Percentiles rank a stretch among this genome's conserved stretches.
phyloP scores from a whole-genome alignment of 2,888 invertebrate genomes.

The Megalurothrips usitatus region DNA sequence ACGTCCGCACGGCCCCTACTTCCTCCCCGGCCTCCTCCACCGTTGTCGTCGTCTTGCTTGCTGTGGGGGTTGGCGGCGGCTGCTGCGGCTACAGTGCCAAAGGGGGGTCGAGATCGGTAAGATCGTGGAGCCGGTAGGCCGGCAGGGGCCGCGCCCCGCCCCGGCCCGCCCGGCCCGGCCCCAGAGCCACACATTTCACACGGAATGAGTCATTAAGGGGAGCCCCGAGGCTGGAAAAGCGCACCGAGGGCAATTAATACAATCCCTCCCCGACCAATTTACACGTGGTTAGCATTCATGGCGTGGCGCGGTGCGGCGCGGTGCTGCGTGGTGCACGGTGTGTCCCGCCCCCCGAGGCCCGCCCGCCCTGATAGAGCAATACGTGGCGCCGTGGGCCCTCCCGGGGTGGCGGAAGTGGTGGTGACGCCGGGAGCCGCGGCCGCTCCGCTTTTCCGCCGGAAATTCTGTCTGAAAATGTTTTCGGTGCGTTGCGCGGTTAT shows the following conservation, averaged over 20 bases:
- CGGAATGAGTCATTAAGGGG: slow-evolving; percentile 2
- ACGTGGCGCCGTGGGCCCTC: not conserved
- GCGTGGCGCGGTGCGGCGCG: not conserved
- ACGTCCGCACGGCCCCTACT: too few relatives aligned
- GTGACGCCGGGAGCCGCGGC: too few relatives aligned
- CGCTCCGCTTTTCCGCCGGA: too few relatives aligned
- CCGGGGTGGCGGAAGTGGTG: too few relatives aligned
- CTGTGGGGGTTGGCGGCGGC: too few relatives aligned
- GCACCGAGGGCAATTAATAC: slow-evolving; percentile 11
- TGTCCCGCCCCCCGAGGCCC: not conserved
- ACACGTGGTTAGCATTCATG: slow-evolving; percentile 24
- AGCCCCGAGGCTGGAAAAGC: not conserved
- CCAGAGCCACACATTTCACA: not conserved
- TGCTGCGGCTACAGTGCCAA: too few relatives aligned
- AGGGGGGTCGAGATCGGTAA: too few relatives aligned
- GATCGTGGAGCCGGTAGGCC: too few relatives aligned
- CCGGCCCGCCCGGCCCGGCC: not conserved
- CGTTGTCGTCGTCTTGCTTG: too few relatives aligned
- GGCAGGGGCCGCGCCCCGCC: not conserved
- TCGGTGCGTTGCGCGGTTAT: too few relatives aligned
- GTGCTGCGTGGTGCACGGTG: not conserved
- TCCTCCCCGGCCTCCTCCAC: too few relatives aligned
- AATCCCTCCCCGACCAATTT: slow-evolving; percentile 8
- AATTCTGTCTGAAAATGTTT: too few relatives aligned
- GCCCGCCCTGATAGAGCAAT: not conserved